Base-by-base conservation (phyloP, 2,113 vertebrate genomes). In the Burhinus bistriatus region DNA sequence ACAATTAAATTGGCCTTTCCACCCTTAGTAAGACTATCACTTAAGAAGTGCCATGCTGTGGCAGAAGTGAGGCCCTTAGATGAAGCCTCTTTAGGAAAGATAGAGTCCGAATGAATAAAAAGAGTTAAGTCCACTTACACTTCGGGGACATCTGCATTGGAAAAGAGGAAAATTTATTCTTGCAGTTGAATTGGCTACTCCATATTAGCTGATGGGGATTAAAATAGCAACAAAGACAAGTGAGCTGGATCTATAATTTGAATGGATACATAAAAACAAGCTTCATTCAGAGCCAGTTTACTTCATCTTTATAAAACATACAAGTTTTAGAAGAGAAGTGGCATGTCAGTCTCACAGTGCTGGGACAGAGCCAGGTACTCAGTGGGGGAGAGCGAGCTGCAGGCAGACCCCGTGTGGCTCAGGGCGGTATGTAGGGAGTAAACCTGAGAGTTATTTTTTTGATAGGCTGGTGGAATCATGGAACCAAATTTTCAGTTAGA, bases 261-360 rank as follows among this genome's bases (percentile, higher is more conserved):
- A 51, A 64, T 54, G 14, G 29, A 70, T 81, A 32, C 17, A 27
- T 8, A 75, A 26, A 61, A 83, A 30, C 69, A 34, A 21, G 42
- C 55, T 40, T 80, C 6, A 55, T 55, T 87, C 55, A 57, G 54
- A 86, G 44, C 3, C 20, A 49, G 21, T 47, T 91, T 51, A 75
- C n/a, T 87, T 83, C 27, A 55, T 49, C 12, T 65, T 73, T 78
- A 36, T 83, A 75, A 81, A 92, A 62, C 0, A 0, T 62, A 8
- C 6, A 66, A 36, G 14, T 57, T 87, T 64, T 71, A 59, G 44
- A 78, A 90, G 65, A 79, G 49, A 70, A 32, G 38, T 15, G 36
- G 20, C 55, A 30, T 3, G 0, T 64, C 1, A 6, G 19, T 66
- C 8, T 22, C 1, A 1, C 52, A 55, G 19, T 0, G 1, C 26